Evolutionary conservation across 2,113 vertebrate species (phyloP), one percentile per base, ranked within the genome.

Genomic region (Dolichallabes microphthalmus): DNA sequence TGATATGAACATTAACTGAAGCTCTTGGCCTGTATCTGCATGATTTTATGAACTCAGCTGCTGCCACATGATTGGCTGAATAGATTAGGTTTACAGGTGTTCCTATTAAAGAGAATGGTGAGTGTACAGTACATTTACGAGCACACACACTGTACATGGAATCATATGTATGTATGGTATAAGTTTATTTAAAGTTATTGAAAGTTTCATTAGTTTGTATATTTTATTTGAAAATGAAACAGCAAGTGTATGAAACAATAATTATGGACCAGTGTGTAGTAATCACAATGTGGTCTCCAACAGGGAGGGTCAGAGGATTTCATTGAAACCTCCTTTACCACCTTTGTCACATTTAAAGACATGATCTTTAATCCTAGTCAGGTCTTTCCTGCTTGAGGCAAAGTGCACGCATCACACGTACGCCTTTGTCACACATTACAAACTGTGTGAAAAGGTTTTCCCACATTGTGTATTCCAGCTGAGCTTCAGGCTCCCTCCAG

Each of bases 401-500:
- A 83, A 60, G 0, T 66, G n/a, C 63, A 74, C 63, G 64, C 11
- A 82, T 2, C 19, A 64, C 53, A 79, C 53, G 22, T 80, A 19
- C 79, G 58, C 30, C 30, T 76, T 64, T 15, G 20, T 52, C 52
- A 55, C 50, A 80, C 57, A 45, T n/a, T 30, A 75, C 74, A 35
- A 45, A 30, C 27, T 77, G 13, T 53, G 12, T 25, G n/a, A 35
- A 81, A 19, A 32, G 6, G 50, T 12, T 39, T 61, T 58, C 50
- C 61, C n/a, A 19, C 15, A 27, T 73, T 63, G 60, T 17, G 20
- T 53, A 45, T 10, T 17, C 83, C 53, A 66, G n/a, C 50, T 58
- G 60, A 64, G 85, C 30, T 12, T 53, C 27, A 76, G 85, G 85
- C 85, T 86, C 85, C 85, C 85, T 76, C 85, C 79, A 76, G 85